Conservation (phyloP, 2,113 vertebrate genomes). For the Podarcis cretensis region DNA sequence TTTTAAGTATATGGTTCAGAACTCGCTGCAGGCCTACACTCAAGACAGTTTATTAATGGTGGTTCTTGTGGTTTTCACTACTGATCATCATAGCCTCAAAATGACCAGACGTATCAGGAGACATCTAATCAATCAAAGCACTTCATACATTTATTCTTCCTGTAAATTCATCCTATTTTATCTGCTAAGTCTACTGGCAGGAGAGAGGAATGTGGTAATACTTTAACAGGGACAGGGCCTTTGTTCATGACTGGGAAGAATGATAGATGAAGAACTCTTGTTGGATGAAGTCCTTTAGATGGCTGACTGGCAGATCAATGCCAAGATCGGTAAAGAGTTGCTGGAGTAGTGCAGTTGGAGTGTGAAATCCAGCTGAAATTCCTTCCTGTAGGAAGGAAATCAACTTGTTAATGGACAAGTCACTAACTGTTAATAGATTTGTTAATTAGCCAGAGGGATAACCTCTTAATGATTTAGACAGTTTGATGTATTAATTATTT, state of each 20-base stretch:
- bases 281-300: slow-evolving; percentile 21
- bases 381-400: slow-evolving; percentile 45
- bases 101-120: background rate
- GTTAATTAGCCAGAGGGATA: slow-evolving; percentile 49
- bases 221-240: background rate
- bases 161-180: background rate
- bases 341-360: background rate
- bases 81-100: background rate
- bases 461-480: slow-evolving; percentile 50
- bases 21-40: too few species aligned
- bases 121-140: background rate
- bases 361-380: slow-evolving; percentile 36
- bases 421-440: slow-evolving; percentile 58
- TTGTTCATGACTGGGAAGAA: slow-evolving; percentile 14
- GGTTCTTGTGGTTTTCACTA: background rate
- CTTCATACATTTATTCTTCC: background rate
- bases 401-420: slow-evolving; percentile 52
- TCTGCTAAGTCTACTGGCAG: background rate
- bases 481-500: slow-evolving; percentile 33
- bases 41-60: background rate
- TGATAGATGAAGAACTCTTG: slow-evolving; percentile 38
- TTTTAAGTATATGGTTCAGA: background rate
- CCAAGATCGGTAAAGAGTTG: slow-evolving; percentile 35
- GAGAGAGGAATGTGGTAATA: background rate
- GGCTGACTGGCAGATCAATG: slow-evolving; percentile 48